phyloP scores from a whole-genome alignment of 2,113 vertebrate genomes.

The Struthidea cinerea region DNA sequence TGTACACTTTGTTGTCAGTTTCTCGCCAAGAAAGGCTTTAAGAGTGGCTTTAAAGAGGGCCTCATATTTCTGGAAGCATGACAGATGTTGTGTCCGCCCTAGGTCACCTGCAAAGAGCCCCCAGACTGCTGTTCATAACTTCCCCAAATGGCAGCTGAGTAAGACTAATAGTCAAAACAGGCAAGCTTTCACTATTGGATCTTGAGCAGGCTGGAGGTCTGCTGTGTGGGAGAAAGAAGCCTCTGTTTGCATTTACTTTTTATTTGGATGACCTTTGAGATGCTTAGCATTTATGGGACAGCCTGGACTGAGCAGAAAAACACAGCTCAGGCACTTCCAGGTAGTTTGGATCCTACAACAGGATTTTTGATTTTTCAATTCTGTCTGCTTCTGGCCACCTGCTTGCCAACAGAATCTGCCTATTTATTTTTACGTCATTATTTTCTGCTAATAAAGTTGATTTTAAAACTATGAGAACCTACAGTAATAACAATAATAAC shows the following conservation, averaged over 20 bases:
- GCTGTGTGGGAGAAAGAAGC: neutral
- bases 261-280: neutral
- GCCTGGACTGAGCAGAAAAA: neutral
- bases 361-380: neutral
- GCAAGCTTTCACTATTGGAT: neutral
- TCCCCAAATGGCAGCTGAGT: neutral
- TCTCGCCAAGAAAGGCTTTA: neutral
- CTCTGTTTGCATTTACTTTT: constrained; percentile 17
- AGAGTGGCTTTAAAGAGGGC: neutral
- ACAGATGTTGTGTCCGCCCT: neutral
- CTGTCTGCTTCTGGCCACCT: neutral
- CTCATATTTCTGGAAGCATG: neutral
- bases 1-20: neutral
- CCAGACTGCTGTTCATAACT: neutral
- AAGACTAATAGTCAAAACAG: neutral
- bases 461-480: neutral
- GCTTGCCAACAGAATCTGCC: neutral
- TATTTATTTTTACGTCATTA: neutral
- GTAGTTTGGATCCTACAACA: neutral
- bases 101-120: neutral
- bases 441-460: neutral
- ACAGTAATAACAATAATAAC: neutral
- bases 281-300: neutral
- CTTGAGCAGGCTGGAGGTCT: neutral
- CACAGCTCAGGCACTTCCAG: neutral